Conservation (phyloP, 2,113 vertebrate species). For the Carettochelys insculpta region DNA sequence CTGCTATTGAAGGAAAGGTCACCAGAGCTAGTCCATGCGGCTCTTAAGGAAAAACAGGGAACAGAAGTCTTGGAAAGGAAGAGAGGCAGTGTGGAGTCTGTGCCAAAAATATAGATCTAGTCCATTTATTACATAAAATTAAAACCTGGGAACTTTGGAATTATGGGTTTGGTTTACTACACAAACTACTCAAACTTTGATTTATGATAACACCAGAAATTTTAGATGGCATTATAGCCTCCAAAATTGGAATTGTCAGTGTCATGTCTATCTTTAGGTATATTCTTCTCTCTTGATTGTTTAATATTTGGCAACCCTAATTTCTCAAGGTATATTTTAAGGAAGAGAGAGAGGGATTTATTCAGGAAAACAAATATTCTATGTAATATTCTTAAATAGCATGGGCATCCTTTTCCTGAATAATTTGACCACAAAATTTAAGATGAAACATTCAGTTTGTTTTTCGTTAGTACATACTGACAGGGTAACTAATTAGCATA, state of each 20-base stretch:
- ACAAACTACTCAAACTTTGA: not conserved
- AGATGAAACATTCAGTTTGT: not conserved
- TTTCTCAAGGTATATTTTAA: not conserved
- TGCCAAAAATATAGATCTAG: not conserved
- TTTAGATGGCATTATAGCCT: not conserved
- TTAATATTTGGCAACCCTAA: not conserved
- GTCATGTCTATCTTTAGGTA: not conserved
- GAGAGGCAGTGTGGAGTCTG: accelerated
- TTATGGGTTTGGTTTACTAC: not conserved
- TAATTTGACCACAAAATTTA: not conserved
- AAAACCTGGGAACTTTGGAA: not conserved
- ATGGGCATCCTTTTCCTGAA: not conserved
- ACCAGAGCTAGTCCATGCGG: not conserved
- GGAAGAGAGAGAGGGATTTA: not conserved
- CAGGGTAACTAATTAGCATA: not conserved
- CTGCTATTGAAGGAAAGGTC: not conserved
- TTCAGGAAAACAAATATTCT: not conserved
- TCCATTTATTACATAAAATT: not conserved
- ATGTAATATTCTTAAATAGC: not conserved
- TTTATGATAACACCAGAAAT: not conserved
- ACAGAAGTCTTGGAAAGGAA: not conserved
- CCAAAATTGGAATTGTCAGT: not conserved
- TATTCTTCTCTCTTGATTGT: not conserved
- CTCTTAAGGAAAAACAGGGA: not conserved
- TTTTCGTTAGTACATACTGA: not conserved